Base-by-base conservation (phyloP, 2,888 invertebrate genomes). In the Epistrophe eligans region DNA sequence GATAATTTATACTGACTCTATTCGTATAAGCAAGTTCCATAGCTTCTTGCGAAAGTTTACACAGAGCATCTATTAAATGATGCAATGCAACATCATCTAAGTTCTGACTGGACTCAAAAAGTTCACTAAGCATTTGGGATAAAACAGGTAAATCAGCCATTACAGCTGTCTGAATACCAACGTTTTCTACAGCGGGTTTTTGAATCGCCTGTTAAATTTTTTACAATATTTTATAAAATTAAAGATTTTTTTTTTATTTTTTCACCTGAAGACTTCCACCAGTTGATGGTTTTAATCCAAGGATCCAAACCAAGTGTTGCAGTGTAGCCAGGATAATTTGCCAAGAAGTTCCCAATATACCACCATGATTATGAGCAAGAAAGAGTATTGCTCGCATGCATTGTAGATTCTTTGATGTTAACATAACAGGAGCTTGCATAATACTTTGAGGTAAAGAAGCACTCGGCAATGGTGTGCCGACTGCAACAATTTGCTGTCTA, bases 1-100 rank as follows among this genome's bases (percentile, higher is more conserved):
- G 24, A 67, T 3, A 35, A 19, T 13, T 6, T 50, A 48, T 94
- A 81, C 88, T 93, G 92, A 97, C 97, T 92, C 98, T 95, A 92
- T 99, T 99, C 11, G 98, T 97, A 93, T 98, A 98, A 0, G 99
- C 99, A 79, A 99, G 93, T 90, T 99, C 99, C 98, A 99, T 98
- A 32, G 99, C 98, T 92, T 99, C 99, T 88, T 98, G 96, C 0
- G 98, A 98, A 24, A 99, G 94, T 93, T 99, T 98, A 91, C 99
- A 99, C 0, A 99, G 94, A 0, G 99, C 99, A 92, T 99, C 98
- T 73, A 99, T 98, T 45, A 99, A 94, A 92, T 99, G 98, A 93
- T 99, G 98, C 6, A 99, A 93, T 2, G 99, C 98, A 4, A 97
- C 98, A 91, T 99, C 98, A 92, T 98, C 98, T 89, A 99, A 94